phyloP scores from a whole-genome alignment of 2,113 vertebrate species.

The Labeo catla region DNA sequence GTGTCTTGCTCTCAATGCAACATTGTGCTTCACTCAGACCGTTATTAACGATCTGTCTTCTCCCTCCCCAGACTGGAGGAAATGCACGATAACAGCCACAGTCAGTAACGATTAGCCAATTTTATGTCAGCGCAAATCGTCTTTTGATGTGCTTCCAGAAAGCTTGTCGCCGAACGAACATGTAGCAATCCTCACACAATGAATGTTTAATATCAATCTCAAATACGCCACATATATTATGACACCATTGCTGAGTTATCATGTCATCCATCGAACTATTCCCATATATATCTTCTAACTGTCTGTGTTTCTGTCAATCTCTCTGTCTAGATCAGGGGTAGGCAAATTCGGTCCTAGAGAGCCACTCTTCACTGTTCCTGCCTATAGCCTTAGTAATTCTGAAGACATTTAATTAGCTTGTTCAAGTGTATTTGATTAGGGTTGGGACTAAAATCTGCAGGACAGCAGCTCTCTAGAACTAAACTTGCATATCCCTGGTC shows the following conservation, averaged over 20 bases:
- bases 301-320: neutral
- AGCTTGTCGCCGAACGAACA: neutral
- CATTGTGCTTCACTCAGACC: slow-evolving; percentile 61
- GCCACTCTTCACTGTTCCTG: too few species aligned
- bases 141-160: slow-evolving; percentile 29
- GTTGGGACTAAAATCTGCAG: too few species aligned
- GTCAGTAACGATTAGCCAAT: slow-evolving; percentile 19
- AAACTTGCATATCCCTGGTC: too few species aligned
- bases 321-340: neutral
- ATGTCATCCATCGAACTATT: neutral
- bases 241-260: neutral
- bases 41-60: slow-evolving; percentile 11
- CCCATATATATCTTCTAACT: neutral
- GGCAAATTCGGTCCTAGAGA: too few species aligned
- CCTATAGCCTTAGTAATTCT: too few species aligned
- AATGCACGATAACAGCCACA: slow-evolving; percentile 17
- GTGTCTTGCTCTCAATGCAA: slow-evolving; percentile 60
- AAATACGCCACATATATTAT: neutral
- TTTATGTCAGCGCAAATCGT: slow-evolving; percentile 1
- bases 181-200: neutral
- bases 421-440: too few species aligned
- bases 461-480: too few species aligned
- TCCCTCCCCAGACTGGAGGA: slow-evolving; percentile 9
- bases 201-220: slow-evolving; percentile 6
- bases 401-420: too few species aligned